Evolutionary conservation across 2,888 invertebrate genomes (phyloP).

Genomic region (Neoscelio sp.): DNA sequence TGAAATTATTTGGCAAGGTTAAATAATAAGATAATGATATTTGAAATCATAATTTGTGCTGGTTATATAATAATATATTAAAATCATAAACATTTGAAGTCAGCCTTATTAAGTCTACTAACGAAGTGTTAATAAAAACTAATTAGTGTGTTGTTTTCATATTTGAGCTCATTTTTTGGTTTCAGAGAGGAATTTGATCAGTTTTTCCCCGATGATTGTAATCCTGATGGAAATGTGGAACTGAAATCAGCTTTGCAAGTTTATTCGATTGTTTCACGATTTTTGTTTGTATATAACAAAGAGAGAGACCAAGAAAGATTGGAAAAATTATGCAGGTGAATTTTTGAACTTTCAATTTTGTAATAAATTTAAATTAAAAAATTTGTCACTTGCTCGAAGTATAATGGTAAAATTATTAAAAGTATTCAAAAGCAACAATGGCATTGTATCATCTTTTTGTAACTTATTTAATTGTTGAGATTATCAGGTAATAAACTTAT

Average conservation of each 20-base stretch:
- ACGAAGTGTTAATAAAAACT: no score
- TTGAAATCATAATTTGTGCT: no score
- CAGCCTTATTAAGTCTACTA: no score
- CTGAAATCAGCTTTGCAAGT: constrained; percentile 89
- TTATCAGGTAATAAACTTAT: no score
- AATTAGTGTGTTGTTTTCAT: no score
- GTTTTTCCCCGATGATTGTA: constrained; percentile 85
- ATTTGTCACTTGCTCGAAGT: background rate
- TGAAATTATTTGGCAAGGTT: no score
- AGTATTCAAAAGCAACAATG: constrained; percentile 85
- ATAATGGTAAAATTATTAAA: no score
- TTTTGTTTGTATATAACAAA: constrained; percentile 87
- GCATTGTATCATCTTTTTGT: no score
- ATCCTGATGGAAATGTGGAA: constrained; percentile 84
- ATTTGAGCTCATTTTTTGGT: constrained; percentile 68
- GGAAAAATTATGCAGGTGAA: constrained; percentile 89
- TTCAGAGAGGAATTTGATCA: constrained; percentile 91
- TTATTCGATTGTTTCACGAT: constrained; percentile 88
- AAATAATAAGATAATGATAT: no score
- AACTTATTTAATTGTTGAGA: no score
- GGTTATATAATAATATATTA: no score
- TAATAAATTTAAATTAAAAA: background rate
- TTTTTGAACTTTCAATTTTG: background rate
- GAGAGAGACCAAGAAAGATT: constrained; percentile 89
- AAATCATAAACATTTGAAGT: no score